Evolutionary conservation across 2,113 vertebrate species (phyloP), one percentile per base, ranked within the genome.

Genomic region (Clarias magur): DNA sequence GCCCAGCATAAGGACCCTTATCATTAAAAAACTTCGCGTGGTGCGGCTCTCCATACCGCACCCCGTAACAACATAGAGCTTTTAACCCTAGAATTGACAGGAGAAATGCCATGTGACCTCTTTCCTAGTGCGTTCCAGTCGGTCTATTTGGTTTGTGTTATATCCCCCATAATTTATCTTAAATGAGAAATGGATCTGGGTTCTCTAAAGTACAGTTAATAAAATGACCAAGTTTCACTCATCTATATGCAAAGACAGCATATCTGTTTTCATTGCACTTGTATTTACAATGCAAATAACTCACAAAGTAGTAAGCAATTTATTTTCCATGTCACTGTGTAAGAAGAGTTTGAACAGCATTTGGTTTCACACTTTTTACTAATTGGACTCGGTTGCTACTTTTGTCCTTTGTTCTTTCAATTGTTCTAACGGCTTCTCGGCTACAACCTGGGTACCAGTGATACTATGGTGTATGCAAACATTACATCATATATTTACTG

Each of bases 271-370:
- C 7, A 4, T 80, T 80, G 8, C 8, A 59, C 34, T 27, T 59
- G 54, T 10, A 80, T 80, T 80, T 59, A 34, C 78, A 57, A 59
- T 80, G 48, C 78, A 80, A 80, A 80, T 80, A 80, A 59, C 34
- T 54, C n/a, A 80, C 54, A 19, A 7, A 15, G 16, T 59, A 13
- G 4, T 21, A 27, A 23, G 1, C 25, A 16, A 17, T 30, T 59
- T 16, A 34, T 59, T 73, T 73, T 73, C 70, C 13, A 59, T 80
- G 78, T 57, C 78, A 59, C 16, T 21, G 6, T 34, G 54, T 34
- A 59, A 8, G 9, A 79, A 16, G 16, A 56, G 54, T 30, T 73
- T 73, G 27, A 70, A 34, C 67, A 30, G 67, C 67, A 34, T 15
- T 17, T 30, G 13, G 27, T 70, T 70, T 70, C 13, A 70, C 13